Conservation (phyloP, 2,113 vertebrate genomes). For the Mesocricetus auratus region DNA sequence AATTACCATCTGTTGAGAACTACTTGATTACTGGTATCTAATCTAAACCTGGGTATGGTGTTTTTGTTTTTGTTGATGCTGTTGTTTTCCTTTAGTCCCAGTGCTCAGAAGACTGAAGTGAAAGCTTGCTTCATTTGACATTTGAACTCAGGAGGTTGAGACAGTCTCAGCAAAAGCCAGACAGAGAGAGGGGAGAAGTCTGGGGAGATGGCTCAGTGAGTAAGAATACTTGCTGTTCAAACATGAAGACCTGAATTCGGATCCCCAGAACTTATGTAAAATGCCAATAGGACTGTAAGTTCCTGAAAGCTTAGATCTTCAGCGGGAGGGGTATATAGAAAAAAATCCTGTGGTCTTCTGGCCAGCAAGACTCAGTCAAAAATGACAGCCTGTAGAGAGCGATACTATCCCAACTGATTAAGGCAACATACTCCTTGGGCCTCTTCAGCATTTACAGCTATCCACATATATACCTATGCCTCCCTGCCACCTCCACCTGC, state of each 20-base stretch:
- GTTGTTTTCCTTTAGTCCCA: not conserved
- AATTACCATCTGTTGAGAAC: constrained; percentile 29
- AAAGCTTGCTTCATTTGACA: not conserved
- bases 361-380: not conserved
- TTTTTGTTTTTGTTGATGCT: not conserved
- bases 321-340: not conserved
- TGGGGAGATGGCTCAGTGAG: not conserved
- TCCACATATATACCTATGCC: not conserved
- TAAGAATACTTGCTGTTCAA: not conserved
- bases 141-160: not conserved
- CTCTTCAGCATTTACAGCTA: not conserved
- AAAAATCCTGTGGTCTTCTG: not conserved
- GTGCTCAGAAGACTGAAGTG: not conserved
- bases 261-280: not conserved
- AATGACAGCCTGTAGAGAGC: not conserved
- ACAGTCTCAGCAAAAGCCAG: not conserved
- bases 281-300: not conserved
- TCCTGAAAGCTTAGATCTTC: not conserved
- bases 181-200: not conserved
- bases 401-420: not conserved
- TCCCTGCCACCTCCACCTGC: not conserved
- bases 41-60: not conserved
- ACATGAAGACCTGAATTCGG: not conserved
- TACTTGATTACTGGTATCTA: constrained; percentile 3
- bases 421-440: not conserved